Evolutionary conservation across 2,888 invertebrate species (phyloP), one percentile per base, ranked within the genome.

Genomic region (Dioctria linearis): DNA sequence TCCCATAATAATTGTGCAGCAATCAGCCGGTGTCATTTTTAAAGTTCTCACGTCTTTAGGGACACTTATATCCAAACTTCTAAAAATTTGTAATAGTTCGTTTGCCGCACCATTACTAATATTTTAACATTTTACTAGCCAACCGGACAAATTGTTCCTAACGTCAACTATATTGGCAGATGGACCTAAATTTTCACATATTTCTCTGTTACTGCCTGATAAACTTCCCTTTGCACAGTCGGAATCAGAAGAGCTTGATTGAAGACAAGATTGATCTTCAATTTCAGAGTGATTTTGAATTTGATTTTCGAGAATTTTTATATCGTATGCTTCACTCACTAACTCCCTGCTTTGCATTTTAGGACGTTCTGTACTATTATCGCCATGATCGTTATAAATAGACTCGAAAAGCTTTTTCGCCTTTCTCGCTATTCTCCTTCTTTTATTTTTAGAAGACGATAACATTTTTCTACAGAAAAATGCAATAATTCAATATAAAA

Each of bases 71-170:
- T 25, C 25, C 25, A 25, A 25, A 25, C 25, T 25, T 25, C 25
- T 25, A 25, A 25, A 25, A 49, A 49, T n/a, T 49, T 69, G 37
- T 69, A 69, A 69, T 5, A 69, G 49, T 49, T 69, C 25, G 49
- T 11, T 6, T 49, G 49, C 49, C 51, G 51, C 51, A 11, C n/a
- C 51, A 25, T 25, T 25, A 25, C 25, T 25, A 25, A 25, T 25
- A 25, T 25, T 25, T 0, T 25, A n/a, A n/a, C n/a, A 25, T 25
- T 25, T 25, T 25, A 25, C 25, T 25, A 25, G 25, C 25, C 25
- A 25, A 25, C 25, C 25, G 25, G 25, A 25, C 25, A 25, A 25
- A 25, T 25, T 25, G 25, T 25, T 25, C 25, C 25, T 25, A 25
- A 25, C 25, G 25, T 25, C 25, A 25, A 25, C 25, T 25, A 25